Conservation (phyloP, 2,113 vertebrate genomes). For the Scopus umbretta region DNA sequence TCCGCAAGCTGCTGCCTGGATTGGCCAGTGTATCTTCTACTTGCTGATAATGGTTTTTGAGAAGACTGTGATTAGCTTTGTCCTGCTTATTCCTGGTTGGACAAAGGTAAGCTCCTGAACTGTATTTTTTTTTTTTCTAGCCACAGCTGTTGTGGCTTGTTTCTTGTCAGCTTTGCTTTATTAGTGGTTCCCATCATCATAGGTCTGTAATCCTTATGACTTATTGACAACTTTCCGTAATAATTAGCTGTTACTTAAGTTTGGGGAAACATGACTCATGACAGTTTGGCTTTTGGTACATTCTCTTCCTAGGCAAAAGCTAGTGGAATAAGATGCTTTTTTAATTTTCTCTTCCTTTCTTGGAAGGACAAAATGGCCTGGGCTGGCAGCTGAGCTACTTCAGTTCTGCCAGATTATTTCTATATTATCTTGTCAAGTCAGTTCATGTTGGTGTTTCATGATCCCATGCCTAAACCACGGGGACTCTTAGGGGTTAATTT, state of each 20-base stretch:
- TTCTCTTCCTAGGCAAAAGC: background rate
- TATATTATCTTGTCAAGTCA: background rate
- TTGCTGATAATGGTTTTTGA: constrained; percentile 79
- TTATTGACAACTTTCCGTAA: background rate
- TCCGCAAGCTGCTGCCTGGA: constrained; percentile 72
- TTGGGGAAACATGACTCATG: background rate
- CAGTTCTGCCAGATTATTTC: background rate
- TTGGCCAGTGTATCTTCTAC: constrained; percentile 75
- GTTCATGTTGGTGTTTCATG: background rate
- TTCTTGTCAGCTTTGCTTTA: background rate
- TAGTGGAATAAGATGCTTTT: background rate
- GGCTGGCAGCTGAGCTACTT: background rate
- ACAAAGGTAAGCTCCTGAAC: constrained; percentile 63
- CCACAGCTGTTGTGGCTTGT: background rate
- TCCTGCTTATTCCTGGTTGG: constrained; percentile 77
- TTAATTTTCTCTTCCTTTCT: background rate
- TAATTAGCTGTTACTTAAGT: background rate
- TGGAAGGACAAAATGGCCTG: background rate
- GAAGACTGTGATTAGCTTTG: constrained; percentile 73
- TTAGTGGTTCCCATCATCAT: background rate
- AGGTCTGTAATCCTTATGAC: background rate
- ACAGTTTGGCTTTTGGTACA: background rate
- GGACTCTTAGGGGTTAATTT: background rate
- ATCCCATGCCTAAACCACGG: background rate
- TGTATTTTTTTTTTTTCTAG: background rate